Conservation (phyloP, 2,888 invertebrate genomes). For the Pristionchus maxplancki region DNA sequence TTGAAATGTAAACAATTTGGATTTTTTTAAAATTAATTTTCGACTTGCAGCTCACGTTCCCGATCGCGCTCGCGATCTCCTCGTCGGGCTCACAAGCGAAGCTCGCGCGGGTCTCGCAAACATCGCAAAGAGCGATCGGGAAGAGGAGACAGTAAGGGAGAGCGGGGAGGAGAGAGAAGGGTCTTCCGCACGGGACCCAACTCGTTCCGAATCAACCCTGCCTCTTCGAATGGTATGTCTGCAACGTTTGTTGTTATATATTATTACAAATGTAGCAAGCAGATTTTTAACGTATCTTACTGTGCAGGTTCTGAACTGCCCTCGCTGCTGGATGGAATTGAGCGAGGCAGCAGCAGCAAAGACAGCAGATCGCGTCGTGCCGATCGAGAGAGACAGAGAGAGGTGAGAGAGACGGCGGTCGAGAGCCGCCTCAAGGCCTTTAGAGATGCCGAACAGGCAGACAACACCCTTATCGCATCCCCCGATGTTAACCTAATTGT, state of each 20-base stretch:
- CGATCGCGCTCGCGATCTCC: slow-evolving; percentile 48
- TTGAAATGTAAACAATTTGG: too few relatives aligned
- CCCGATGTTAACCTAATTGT: neutral
- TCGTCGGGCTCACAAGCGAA: slow-evolving; percentile 4
- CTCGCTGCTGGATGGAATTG: slow-evolving; percentile 32
- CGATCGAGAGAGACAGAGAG: slow-evolving; percentile 49
- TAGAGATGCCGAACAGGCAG: slow-evolving; percentile 2
- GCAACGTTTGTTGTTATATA: neutral
- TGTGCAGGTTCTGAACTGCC: slow-evolving; percentile 21
- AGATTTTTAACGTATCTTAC: neutral
- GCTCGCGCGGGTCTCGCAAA: neutral
- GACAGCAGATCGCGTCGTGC: neutral
- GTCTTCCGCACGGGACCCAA: slow-evolving; percentile 38
- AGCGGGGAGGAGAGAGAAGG: slow-evolving; percentile 15
- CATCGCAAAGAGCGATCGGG: slow-evolving; percentile 17
- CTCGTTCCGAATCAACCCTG: neutral
- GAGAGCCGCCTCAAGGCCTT: slow-evolving; percentile 20
- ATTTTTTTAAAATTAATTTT: too few relatives aligned
- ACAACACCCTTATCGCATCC: neutral
- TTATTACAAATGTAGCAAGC: too few relatives aligned
- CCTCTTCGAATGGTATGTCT: neutral
- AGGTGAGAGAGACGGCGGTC: slow-evolving; percentile 51
- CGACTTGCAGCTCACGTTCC: neutral
- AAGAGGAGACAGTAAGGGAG: neutral
- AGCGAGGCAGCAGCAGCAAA: neutral